Base-by-base conservation (phyloP, 30 jellyfish, hydroid and myxozoan genomes). In the Chrysaora quinquecirrha region DNA sequence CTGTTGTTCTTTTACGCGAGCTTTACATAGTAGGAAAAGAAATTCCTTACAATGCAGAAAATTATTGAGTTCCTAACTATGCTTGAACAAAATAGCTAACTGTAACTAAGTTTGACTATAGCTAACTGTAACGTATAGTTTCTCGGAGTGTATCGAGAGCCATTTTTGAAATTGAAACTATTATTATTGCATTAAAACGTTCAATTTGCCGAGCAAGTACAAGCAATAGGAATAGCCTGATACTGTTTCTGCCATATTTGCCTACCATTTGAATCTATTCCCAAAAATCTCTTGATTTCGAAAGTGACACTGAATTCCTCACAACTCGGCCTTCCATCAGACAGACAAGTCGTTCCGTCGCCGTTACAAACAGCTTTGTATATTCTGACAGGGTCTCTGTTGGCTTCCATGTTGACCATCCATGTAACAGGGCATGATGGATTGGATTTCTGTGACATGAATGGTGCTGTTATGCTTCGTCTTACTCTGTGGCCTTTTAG, bases 371-470 rank as follows among this genome's bases (percentile, higher is more conserved):
- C 64, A 1, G 91, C 91, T 27, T 66, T 54, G 48, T 20, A 2
- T 54, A 62, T 62, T 30, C 32, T 0, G 9, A 54, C 46, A 16
- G 91, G 91, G 30, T 2, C 19, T 33, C 85, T 30, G n/a, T 29
- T 56, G 21, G 64, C 27, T 19, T 66, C 78, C 14, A 81, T 29
- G 72, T 66, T 58, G 1, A 68, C 61, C 6, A 18, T 30, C 91
- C 91, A 81, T 18, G 77, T 48, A 2, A 68, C 78, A 28, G 91
- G 91, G 46, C 91, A 81, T 3, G 69, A 71, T 14, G 27, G 68
- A 12, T 19, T 32, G 49, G 54, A 38, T n/a, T n/a, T n/a, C n/a
- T 43, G 58, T 9, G 16, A 43, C 12, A 43, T 43, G 9, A 16
- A 43, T 43, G 58, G 58, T 52, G 68, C 24, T 4, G 27, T 52